Percentiles rank a stretch among this genome's conserved stretches.
phyloP scores from a whole-genome alignment of 2,888 invertebrate genomes.

The Polylopha cassiicola region DNA sequence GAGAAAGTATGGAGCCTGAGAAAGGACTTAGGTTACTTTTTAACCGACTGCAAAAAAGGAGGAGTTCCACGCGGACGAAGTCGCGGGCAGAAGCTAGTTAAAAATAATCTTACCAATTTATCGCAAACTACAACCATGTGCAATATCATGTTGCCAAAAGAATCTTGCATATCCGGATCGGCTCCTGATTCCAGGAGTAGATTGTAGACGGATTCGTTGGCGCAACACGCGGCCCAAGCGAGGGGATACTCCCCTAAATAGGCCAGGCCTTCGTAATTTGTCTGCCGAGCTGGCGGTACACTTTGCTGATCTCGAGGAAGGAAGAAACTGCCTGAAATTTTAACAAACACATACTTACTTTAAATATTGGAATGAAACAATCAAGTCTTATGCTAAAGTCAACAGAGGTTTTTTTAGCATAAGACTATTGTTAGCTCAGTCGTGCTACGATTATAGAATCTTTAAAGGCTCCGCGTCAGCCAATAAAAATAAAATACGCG shows the following conservation, averaged over 20 bases:
- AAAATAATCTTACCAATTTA: conserved; percentile 89
- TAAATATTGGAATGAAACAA: too few relatives aligned
- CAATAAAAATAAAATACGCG: too few relatives aligned
- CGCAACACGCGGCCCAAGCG: conserved; percentile 98
- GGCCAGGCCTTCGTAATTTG: conserved; percentile 97
- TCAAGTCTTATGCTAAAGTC: not conserved
- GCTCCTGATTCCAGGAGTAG: conserved; percentile 93
- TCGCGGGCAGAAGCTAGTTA: too few relatives aligned
- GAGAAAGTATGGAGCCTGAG: too few relatives aligned
- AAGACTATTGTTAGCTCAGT: too few relatives aligned
- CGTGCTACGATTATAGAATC: too few relatives aligned
- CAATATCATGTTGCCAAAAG: conserved; percentile 98
- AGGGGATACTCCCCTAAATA: conserved; percentile 98
- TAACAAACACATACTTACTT: too few relatives aligned
- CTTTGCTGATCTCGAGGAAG: conserved; percentile 95
- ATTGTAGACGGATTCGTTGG: conserved; percentile 98
- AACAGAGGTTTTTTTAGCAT: too few relatives aligned
- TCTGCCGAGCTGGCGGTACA: conserved; percentile 84
- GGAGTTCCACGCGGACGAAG: too few relatives aligned
- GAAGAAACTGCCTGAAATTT: conserved; percentile 88
- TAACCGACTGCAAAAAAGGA: too few relatives aligned
- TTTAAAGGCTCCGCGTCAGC: too few relatives aligned
- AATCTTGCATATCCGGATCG: conserved; percentile 96
- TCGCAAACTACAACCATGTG: conserved; percentile 99
- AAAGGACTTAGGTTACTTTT: too few relatives aligned